Conservation (phyloP, 2,888 invertebrate genomes). For the Timema podura region DNA sequence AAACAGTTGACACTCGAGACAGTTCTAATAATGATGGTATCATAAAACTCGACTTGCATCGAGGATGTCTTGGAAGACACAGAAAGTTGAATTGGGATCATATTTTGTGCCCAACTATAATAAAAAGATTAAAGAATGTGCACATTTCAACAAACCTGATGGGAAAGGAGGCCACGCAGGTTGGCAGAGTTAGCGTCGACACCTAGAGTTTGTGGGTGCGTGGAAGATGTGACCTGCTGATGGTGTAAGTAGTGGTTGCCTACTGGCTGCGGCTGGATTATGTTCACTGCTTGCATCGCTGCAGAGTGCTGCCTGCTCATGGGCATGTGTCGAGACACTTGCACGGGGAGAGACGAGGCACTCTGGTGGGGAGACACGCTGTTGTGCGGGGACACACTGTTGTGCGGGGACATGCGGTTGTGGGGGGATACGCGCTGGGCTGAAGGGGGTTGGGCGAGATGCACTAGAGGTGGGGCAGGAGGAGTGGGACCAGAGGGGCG, state of each 20-base stretch:
- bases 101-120: no score
- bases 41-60: no score
- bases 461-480: conserved; percentile 22
- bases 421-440: conserved; percentile 15
- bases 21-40: no score
- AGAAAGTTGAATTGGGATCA: no score
- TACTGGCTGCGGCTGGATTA: no score
- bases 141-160: conserved; percentile 16
- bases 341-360: background rate
- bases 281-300: no score
- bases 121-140: background rate
- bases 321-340: background rate
- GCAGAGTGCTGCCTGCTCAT: no score
- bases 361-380: conserved; percentile 32
- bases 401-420: background rate
- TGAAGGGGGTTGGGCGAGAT: conserved; percentile 16
- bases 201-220: conserved; percentile 55
- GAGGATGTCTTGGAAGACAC: no score
- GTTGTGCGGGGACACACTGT: conserved; percentile 24
- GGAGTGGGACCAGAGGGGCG: conserved; percentile 19
- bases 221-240: conserved; percentile 52
- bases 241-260: background rate
- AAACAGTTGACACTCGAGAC: no score
- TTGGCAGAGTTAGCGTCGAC: conserved; percentile 41
- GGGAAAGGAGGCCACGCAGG: conserved; percentile 42